These are phyloP conservation scores for Pitangus sulphuratus DNA, from an alignment of 2,797 vertebrate genomes.

Conservation along the genomic window DNA sequence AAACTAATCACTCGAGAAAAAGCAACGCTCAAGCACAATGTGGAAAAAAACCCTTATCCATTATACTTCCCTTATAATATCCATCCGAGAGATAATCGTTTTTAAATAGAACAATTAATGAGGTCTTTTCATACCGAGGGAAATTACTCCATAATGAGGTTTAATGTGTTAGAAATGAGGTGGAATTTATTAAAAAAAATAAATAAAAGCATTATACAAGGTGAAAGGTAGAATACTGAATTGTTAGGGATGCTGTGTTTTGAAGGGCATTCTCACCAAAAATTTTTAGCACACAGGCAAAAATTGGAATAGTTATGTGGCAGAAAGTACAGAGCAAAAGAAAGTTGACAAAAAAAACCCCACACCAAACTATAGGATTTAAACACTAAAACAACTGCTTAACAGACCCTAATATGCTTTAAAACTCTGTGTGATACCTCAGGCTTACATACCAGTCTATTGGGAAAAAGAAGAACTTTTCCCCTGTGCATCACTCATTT, in stretches of 20 bases:
- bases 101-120: slow-evolving; percentile 40
- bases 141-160: not conserved
- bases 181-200: not conserved
- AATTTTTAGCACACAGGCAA: not conserved
- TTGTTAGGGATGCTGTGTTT: not conserved
- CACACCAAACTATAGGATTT: not conserved
- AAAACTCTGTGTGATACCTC: not conserved
- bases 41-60: not conserved
- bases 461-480: not conserved
- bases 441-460: not conserved
- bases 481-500: not conserved
- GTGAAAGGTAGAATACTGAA: not conserved
- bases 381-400: not conserved
- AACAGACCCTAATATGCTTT: not conserved
- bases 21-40: not conserved
- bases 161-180: not conserved
- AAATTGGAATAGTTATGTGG: not conserved
- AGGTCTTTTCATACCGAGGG: not conserved
- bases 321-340: not conserved
- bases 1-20: slow-evolving; percentile 62
- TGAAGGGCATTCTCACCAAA: not conserved
- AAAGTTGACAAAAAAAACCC: not conserved
- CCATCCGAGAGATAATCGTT: not conserved
- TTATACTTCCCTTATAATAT: not conserved
- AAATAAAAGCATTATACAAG: slow-evolving; percentile 1